Conservation (phyloP, 2,797 vertebrate genomes). For the Bradypodion ventrale region DNA sequence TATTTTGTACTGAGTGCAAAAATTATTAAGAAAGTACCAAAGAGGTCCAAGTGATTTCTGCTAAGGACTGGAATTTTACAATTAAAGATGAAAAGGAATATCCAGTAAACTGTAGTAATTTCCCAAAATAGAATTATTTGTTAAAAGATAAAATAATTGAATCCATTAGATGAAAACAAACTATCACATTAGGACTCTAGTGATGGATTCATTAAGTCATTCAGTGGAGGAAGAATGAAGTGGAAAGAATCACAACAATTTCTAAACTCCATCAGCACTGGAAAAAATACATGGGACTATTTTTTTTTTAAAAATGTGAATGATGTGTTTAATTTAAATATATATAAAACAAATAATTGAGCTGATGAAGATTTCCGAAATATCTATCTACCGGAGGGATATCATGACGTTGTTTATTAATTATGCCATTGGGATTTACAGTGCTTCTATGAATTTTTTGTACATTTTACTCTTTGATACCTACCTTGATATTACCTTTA, state of each 20-base stretch:
- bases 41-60: neutral
- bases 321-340: neutral
- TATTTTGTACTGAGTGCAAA: neutral
- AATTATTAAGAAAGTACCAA: neutral
- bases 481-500: too few relatives aligned
- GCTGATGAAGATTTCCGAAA: too few relatives aligned
- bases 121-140: neutral
- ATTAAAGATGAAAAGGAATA: neutral
- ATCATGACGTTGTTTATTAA: too few relatives aligned
- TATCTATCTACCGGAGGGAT: too few relatives aligned
- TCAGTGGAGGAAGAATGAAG: neutral
- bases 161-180: neutral
- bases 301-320: conserved; percentile 10
- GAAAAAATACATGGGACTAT: neutral
- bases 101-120: neutral
- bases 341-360: conserved; percentile 1
- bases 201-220: neutral
- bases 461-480: too few relatives aligned
- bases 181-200: neutral
- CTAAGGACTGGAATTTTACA: neutral
- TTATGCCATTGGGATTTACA: too few relatives aligned
- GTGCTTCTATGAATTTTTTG: too few relatives aligned
- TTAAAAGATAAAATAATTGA: neutral
- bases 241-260: neutral
- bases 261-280: neutral